phyloP scores from a whole-genome alignment of 1,140 invertebrate genomes.

The Drusus annulatus region DNA sequence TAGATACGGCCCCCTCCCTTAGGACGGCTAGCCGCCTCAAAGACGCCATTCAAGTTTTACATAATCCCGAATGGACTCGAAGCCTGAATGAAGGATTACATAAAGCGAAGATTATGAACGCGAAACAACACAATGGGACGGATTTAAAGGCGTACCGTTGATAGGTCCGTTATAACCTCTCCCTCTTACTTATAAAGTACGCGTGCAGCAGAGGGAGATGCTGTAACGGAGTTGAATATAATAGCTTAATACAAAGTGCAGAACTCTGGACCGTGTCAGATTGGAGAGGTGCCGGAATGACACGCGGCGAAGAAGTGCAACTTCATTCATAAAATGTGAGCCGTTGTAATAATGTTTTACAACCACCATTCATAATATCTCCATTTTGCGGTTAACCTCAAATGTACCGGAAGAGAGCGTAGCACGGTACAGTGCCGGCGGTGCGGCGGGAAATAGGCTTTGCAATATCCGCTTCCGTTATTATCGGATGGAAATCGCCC shows the following conservation, averaged over 20 bases:
- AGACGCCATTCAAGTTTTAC: constrained; percentile 49
- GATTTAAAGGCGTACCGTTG: neutral
- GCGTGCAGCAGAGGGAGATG: neutral
- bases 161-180: neutral
- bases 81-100: neutral
- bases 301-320: neutral
- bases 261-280: neutral
- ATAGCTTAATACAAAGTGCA: neutral
- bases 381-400: constrained; percentile 34
- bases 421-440: neutral
- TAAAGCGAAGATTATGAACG: neutral
- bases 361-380: constrained; percentile 7
- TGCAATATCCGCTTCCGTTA: constrained; percentile 33
- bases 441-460: constrained; percentile 25
- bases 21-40: constrained; percentile 33
- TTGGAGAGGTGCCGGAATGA: neutral
- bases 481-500: constrained; percentile 17
- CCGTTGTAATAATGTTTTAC: neutral
- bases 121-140: neutral
- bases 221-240: neutral
- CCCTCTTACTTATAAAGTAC: neutral
- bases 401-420: constrained; percentile 13
- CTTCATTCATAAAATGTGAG: neutral
- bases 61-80: neutral
- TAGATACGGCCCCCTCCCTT: neutral